Evolutionary conservation across 2,888 invertebrate genomes (phyloP).

Genomic region (Cordilura impudica): DNA sequence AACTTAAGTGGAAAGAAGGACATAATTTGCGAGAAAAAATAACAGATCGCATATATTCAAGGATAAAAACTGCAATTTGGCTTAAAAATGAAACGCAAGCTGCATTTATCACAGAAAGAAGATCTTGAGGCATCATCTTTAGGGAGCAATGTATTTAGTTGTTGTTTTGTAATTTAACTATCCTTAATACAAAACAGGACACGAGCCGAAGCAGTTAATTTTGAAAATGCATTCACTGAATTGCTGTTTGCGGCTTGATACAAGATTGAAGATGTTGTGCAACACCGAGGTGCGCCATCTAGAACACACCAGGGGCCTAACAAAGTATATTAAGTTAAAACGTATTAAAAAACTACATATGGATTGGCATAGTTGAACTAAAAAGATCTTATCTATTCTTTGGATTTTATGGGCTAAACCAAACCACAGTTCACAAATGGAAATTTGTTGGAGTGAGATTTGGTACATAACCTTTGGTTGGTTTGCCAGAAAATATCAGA

Average conservation of each 20-base stretch:
- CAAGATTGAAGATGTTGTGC: conserved; percentile 59
- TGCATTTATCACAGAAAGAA: conserved; percentile 59
- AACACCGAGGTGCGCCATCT: conserved; percentile 1
- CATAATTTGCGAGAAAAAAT: conserved; percentile 24
- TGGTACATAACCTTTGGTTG: too few species aligned
- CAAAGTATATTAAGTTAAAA: too few species aligned
- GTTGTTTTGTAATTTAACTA: conserved; percentile 1
- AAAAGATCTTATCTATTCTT: too few species aligned
- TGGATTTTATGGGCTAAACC: too few species aligned
- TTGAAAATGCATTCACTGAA: conserved; percentile 47
- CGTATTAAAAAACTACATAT: too few species aligned
- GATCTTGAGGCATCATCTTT: conserved; percentile 54
- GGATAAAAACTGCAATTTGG: conserved; percentile 43
- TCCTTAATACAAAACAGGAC: conserved; percentile 10
- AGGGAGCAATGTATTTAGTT: conserved; percentile 23
- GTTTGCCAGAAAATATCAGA: too few species aligned
- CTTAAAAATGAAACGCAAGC: conserved; percentile 52
- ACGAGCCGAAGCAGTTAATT: conserved; percentile 47
- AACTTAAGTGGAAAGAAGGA: conserved; percentile 33
- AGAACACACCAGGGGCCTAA: neutral
- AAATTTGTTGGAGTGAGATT: too few species aligned
- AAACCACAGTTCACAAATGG: too few species aligned
- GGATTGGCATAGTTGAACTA: too few species aligned
- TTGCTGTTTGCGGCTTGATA: conserved; percentile 38
- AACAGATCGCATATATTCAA: conserved; percentile 24